Base-by-base conservation (phyloP, 2,888 invertebrate species). In the Scelioninae gen. 2 region DNA sequence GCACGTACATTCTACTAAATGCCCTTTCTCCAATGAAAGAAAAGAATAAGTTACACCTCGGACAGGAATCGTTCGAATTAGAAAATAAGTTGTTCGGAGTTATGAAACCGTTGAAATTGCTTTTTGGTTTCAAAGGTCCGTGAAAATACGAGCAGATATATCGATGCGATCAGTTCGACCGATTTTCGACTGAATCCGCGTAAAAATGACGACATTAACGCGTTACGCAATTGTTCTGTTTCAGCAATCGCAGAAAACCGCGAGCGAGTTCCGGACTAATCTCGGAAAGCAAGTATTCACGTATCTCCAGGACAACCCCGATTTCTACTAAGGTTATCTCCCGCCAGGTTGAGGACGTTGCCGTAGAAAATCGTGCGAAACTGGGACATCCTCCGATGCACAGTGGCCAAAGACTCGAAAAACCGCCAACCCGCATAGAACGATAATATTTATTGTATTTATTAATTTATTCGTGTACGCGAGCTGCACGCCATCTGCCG, bases 251-350 rank as follows among this genome's bases (percentile, higher is more conserved):
- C 79, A 81, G 15, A 64, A 73, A 19, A 79, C 75, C n/a, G 78
- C 79, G 6, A 79, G 67, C 46, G 81, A 86, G 33, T 85, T 86
- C 69, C 81, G 78, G 31, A 80, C 74, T 46, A 78, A 82, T 57
- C 80, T 86, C 10, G 81, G 82, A 11, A 85, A 84, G 35, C 82
- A 82, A 35, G 77, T 85, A 37, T 80, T 81, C 35, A 76, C 77
- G 6, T 85, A 81, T 25, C 80, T 86, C 6, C 80, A 79, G 50
- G 85, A 86, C 69, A 84, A 85, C 71, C 85, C 85, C 1, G 76
- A 82, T 37, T 80, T 79, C 37, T 81, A 80, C 57, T 82, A 71
- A 31, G 9, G 5, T 37, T 19, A 52, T 31, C 50, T 33, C n/a
- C 31, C 33, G 16, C 18, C 39, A 3, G 13, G 43, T 31, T 41